A percentile compares a stretch with the other conserved stretches of the same genome.
Conservation (phyloP, 2,888 invertebrate species). For the Meganola albula region DNA sequence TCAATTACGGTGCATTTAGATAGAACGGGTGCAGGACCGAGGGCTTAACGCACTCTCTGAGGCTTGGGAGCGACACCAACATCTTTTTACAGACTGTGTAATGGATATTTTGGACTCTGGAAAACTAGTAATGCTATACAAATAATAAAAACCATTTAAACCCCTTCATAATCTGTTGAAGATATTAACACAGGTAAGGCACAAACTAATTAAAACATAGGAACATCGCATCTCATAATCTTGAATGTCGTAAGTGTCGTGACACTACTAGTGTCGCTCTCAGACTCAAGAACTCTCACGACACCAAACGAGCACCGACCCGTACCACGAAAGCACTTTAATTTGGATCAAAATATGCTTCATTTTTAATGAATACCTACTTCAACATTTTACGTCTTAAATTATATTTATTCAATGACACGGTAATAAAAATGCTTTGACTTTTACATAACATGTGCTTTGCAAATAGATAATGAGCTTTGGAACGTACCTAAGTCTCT, state of each 20-base stretch:
- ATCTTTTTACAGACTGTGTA: no score
- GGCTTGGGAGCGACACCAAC: no score
- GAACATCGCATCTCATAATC: slow-evolving; percentile 25
- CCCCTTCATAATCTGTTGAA: no score
- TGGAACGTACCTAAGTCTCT: slow-evolving; percentile 31
- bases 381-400: slow-evolving; percentile 15
- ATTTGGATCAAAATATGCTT: slow-evolving; percentile 35
- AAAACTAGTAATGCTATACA: no score
- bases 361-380: slow-evolving; percentile 38
- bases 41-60: no score
- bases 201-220: slow-evolving; percentile 29
- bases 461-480: slow-evolving; percentile 32
- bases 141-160: no score
- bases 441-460: slow-evolving; percentile 28
- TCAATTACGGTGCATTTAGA: no score
- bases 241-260: slow-evolving; percentile 15
- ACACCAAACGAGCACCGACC: slow-evolving; percentile 23
- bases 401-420: slow-evolving; percentile 35
- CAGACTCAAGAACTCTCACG: slow-evolving; percentile 25
- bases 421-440: slow-evolving; percentile 22
- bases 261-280: slow-evolving; percentile 28
- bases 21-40: no score
- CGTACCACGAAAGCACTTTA: slow-evolving; percentile 21
- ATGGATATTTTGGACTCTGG: no score
- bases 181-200: no score